Conservation (phyloP, 2,888 invertebrate genomes). For the Scaptomyza caliginosa region DNA sequence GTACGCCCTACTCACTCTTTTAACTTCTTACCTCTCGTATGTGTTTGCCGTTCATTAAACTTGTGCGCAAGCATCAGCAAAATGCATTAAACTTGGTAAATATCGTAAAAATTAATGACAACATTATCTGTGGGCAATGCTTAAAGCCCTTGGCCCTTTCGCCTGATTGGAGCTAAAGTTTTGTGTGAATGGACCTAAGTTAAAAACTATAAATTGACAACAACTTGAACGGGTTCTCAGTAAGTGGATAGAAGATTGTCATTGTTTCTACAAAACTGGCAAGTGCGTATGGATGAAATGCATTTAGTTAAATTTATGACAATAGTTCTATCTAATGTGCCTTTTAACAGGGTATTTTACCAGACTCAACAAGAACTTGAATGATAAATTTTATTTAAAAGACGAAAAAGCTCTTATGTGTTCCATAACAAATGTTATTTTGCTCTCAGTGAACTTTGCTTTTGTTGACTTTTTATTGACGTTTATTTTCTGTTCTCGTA, state of each 20-base stretch:
- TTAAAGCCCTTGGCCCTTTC: background rate
- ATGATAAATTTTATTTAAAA: too few species aligned
- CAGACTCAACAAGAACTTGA: too few species aligned
- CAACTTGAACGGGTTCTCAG: background rate
- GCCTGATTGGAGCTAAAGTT: slow-evolving; percentile 3
- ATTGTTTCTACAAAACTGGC: background rate
- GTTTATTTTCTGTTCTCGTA: background rate
- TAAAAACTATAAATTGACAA: slow-evolving; percentile 1
- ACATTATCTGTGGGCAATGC: slow-evolving; percentile 46
- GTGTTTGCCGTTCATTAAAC: slow-evolving; percentile 62
- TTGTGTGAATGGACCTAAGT: slow-evolving; percentile 13
- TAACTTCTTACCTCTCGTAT: slow-evolving; percentile 1
- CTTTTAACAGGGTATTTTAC: too few species aligned
- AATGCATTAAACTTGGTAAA: slow-evolving; percentile 73
- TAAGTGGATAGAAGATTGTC: background rate
- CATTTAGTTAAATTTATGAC: background rate
- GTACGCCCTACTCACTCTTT: background rate
- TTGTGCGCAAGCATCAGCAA: slow-evolving; percentile 59
- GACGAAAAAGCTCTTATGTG: too few species aligned
- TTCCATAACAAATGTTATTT: too few species aligned
- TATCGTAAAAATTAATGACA: slow-evolving; percentile 74
- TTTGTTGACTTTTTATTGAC: background rate
- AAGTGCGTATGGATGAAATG: background rate
- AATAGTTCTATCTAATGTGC: background rate
- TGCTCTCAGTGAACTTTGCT: background rate